Evolutionary conservation across 2,113 vertebrate species (phyloP).

Genomic region (Chloropsis hardwickii): DNA sequence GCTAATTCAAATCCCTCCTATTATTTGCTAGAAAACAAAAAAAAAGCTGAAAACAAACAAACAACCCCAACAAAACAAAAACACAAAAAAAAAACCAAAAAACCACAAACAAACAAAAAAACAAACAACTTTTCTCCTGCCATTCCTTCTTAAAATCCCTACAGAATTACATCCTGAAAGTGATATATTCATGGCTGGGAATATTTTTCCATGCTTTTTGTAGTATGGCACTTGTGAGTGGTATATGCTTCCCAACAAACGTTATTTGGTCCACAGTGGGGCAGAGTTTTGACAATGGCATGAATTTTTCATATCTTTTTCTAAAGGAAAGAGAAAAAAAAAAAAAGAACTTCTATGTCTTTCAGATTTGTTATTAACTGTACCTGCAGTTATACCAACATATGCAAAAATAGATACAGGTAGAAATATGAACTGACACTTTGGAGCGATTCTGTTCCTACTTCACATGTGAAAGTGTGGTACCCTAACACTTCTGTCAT

Average conservation of each 20-base stretch:
- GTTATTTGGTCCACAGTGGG: neutral
- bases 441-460: neutral
- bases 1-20: neutral
- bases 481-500: neutral
- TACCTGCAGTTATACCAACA: neutral
- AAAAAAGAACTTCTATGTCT: neutral
- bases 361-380: neutral
- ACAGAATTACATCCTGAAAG: neutral
- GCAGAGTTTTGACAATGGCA: neutral
- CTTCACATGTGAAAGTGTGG: neutral
- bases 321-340: neutral
- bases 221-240: neutral
- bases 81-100: neutral
- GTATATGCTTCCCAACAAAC: neutral
- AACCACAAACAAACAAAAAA: fast-evolving
- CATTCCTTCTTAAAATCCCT: neutral
- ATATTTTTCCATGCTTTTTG: neutral
- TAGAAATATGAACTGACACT: neutral
- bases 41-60: too few relatives aligned
- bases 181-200: neutral
- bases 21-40: neutral
- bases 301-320: neutral
- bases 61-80: too few relatives aligned
- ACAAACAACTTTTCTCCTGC: neutral
- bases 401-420: neutral